Evolutionary conservation across 2,113 vertebrate species (phyloP).

Genomic region (Oryzias melastigma): DNA sequence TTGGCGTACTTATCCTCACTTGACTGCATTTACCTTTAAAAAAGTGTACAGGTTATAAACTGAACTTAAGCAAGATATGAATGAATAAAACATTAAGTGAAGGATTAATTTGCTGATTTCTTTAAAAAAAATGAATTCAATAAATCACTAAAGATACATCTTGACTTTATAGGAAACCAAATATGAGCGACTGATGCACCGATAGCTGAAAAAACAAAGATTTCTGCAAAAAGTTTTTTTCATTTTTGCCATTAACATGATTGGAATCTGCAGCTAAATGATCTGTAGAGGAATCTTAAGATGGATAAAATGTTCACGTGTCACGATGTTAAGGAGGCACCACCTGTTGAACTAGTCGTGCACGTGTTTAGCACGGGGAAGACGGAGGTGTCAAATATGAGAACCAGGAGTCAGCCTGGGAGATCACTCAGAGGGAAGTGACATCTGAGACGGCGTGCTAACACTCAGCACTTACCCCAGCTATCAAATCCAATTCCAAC

Average conservation of each 20-base stretch:
- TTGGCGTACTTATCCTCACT: conserved; percentile 40
- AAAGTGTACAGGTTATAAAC: too few relatives aligned
- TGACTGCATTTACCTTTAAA: conserved; percentile 37
- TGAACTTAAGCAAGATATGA: too few relatives aligned
- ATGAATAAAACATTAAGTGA: too few relatives aligned
- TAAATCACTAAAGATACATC: too few relatives aligned
- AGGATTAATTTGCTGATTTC: too few relatives aligned
- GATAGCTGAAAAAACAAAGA: neutral
- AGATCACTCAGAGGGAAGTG: conserved; percentile 26
- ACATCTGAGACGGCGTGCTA: conserved; percentile 47
- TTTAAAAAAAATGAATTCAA: too few relatives aligned
- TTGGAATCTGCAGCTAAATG: too few relatives aligned
- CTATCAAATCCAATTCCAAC: neutral
- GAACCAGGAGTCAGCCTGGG: conserved; percentile 42
- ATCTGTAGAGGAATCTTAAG: too few relatives aligned
- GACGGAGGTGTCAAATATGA: conserved; percentile 45
- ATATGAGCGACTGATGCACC: too few relatives aligned
- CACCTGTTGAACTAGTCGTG: conserved; percentile 53
- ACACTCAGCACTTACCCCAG: conserved; percentile 10
- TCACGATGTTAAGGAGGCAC: neutral
- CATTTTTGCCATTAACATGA: too few relatives aligned
- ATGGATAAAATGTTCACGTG: neutral
- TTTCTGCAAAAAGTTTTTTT: neutral
- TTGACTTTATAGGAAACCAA: too few relatives aligned
- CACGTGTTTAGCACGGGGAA: neutral